Evolutionary conservation across 2,797 vertebrate genomes (phyloP).

Genomic region (Lagorchestes hirsutus): DNA sequence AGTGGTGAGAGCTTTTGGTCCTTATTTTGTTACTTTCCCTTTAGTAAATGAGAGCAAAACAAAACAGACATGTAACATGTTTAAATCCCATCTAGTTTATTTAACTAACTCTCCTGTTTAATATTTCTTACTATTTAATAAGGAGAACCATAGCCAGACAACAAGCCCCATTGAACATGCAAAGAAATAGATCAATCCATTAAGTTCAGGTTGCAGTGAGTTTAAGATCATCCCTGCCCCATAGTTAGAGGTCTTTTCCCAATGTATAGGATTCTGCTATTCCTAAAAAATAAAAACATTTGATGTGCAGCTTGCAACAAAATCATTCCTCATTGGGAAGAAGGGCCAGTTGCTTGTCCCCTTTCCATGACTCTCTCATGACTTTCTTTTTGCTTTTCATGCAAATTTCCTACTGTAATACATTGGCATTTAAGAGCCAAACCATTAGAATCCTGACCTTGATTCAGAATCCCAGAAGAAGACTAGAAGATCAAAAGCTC

Average conservation of each 20-base stretch:
- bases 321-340: not conserved
- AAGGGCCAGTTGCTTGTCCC: not conserved
- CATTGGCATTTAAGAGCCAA: not conserved
- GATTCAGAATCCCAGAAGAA: not conserved
- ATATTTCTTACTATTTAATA: not conserved
- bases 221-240: not conserved
- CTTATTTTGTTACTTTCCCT: accelerated
- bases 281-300: not conserved
- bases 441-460: not conserved
- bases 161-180: not conserved
- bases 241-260: not conserved
- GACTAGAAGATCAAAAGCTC: accelerated
- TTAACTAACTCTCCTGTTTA: not conserved
- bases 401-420: not conserved
- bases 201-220: not conserved
- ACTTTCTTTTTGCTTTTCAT: not conserved
- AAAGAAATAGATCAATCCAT: not conserved
- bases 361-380: not conserved
- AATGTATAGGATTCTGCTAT: not conserved
- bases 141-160: not conserved
- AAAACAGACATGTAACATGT: accelerated
- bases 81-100: too few relatives aligned
- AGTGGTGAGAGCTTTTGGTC: not conserved
- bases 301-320: not conserved
- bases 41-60: accelerated